Base-by-base conservation (phyloP, 2,888 invertebrate genomes). In the Brachyopa scutellaris region DNA sequence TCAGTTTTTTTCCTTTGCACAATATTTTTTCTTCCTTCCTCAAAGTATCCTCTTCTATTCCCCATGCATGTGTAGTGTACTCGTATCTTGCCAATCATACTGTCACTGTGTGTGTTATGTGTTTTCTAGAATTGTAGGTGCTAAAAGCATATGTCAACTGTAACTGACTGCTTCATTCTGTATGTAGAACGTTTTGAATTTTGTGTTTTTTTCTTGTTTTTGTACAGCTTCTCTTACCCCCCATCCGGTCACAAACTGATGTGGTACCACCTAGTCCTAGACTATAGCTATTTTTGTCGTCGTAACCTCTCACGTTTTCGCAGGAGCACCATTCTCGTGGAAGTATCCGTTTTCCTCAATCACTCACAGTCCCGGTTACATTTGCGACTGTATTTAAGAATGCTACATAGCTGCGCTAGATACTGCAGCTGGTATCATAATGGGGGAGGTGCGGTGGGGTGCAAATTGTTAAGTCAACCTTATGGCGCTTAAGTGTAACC, bases 391-490 rank as follows among this genome's bases (percentile, higher is more conserved):
- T 61, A 45, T 45, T 72, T 72, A 72, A 53, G 33, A 45, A 67
- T 33, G 15, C 26, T 13, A n/a, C n/a, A n/a, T n/a, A n/a, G 8
- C 55, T 31, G 40, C 29, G n/a, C 38, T 29, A 17, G 61, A 19
- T 21, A n/a, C 45, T 9, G 21, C 29, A 6, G 29, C 7, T 29
- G 42, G 13, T 33, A 19, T 11, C 8, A 6, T 9, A 11, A 4
- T 11, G 8, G 6, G 2, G 4, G 8, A 2, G 17, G 13, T 15
- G 21, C 21, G n/a, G 29, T 21, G 59, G 19, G 55, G 31, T 15
- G 72, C 26, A 82, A 82, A 82, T 77, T 82, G 82, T 72, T 72
- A 82, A 82, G 82, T 77, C 82, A 82, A 77, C 82, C 82, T 72
- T 70, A 72, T 53, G 82, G 40, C 53, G 70, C 66, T 82, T 77